These are phyloP conservation scores for Ammodytes dubius DNA, from an alignment of 2,113 vertebrate species.

Conservation along the genomic window DNA sequence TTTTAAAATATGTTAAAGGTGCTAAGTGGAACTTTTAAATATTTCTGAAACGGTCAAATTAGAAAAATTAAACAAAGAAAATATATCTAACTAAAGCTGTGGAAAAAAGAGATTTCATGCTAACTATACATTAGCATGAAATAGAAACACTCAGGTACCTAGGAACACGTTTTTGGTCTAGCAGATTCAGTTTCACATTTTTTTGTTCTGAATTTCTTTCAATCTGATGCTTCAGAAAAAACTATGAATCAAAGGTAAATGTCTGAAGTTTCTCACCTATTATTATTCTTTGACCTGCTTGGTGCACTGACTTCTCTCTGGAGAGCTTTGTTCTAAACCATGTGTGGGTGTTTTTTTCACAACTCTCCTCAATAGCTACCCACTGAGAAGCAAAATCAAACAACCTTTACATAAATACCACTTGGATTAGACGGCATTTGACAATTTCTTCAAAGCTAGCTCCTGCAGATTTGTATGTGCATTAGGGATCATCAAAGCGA, in stretches of 20 bases:
- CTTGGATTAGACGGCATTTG: conserved; percentile 29
- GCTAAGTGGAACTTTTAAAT: not conserved
- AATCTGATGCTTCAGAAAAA: conserved; percentile 31
- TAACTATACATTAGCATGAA: not conserved
- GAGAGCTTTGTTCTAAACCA: conserved; percentile 36
- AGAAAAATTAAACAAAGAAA: too few relatives aligned
- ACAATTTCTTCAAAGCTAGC: conserved; percentile 24
- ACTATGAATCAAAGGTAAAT: conserved; percentile 27
- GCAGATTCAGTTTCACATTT: not conserved
- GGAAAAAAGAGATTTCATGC: not conserved
- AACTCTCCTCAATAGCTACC: conserved; percentile 47
- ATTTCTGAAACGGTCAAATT: too few relatives aligned
- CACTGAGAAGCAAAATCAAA: conserved; percentile 40
- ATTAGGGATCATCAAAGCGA: conserved; percentile 38
- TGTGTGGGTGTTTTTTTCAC: conserved; percentile 38
- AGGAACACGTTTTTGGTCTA: not conserved
- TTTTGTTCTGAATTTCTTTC: conserved; percentile 25
- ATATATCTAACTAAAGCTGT: not conserved
- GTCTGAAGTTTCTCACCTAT: conserved; percentile 33
- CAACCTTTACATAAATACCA: conserved; percentile 51
- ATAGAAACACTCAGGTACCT: not conserved
- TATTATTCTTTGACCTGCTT: conserved; percentile 51
- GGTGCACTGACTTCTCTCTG: conserved; percentile 25
- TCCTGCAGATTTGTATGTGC: conserved; percentile 41
- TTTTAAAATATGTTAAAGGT: not conserved